A percentile compares a stretch with the other conserved stretches of the same genome.
These are phyloP conservation scores for Drosophila flavopinicola DNA, from an alignment of 2,888 invertebrate species.

Conservation along the genomic window DNA sequence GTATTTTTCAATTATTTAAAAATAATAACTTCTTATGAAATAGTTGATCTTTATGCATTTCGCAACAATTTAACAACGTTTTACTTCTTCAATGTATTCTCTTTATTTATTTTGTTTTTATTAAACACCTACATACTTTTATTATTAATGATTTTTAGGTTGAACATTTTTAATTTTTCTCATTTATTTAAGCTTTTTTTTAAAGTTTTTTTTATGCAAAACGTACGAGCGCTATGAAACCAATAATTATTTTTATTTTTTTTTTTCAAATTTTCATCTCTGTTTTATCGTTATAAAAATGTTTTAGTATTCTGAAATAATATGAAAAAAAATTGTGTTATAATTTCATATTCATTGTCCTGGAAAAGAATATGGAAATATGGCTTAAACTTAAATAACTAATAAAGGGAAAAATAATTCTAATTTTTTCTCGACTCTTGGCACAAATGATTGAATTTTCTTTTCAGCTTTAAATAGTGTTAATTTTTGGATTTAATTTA, in stretches of 20 bases:
- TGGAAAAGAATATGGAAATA: conserved; percentile 3
- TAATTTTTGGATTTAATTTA: conserved; percentile 51
- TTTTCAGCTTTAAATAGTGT: conserved; percentile 14
- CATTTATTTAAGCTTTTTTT: conserved; percentile 70
- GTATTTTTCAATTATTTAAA: conserved; percentile 72
- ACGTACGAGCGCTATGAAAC: conserved; percentile 85
- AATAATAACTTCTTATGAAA: conserved; percentile 68
- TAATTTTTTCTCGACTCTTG: conserved; percentile 30
- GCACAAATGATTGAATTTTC: conserved; percentile 33
- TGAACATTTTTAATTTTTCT: conserved; percentile 54
- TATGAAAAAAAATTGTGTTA: neutral
- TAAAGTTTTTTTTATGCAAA: conserved; percentile 77
- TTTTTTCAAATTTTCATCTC: conserved; percentile 61
- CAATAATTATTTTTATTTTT: conserved; percentile 83
- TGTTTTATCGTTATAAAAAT: conserved; percentile 21
- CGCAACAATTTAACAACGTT: conserved; percentile 77
- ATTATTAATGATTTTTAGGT: conserved; percentile 69
- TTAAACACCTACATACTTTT: conserved; percentile 73
- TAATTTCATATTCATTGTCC: neutral
- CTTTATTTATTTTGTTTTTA: conserved; percentile 53
- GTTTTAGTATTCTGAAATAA: conserved; percentile 10
- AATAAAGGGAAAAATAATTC: neutral
- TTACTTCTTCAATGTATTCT: conserved; percentile 69
- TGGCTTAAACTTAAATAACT: conserved; percentile 8
- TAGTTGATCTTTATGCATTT: conserved; percentile 73